Base-by-base conservation (phyloP, 1,140 invertebrate genomes). In the Drosophila willistoni region DNA sequence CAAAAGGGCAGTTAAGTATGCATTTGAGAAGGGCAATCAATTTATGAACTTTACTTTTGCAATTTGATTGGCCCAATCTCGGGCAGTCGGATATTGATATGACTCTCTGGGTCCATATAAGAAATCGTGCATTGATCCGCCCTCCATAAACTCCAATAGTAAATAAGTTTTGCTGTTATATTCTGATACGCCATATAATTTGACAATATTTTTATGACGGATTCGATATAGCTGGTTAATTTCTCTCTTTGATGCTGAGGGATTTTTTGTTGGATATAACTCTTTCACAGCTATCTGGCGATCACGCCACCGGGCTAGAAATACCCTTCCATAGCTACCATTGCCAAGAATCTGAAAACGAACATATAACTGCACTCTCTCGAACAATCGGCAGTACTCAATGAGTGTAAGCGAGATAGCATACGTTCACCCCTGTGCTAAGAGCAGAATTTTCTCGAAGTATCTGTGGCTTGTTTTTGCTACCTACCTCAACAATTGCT, bases 61-160 rank as follows among this genome's bases (percentile, higher is more conserved):
- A 94, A 97, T 98, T 91, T 99, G 98, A 36, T 97, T 93, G 9
- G 96, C 95, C 98, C 98, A 99, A 87, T 96, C 98, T 93, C 99
- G 96, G 2, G 98, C 98, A 94, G 99, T 98, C 41, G 96, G 96
- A 42, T 96, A 94, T 54, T 12, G 34, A 95, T 96, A 92, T 99
- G 99, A 63, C 93, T 93, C 22, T 95, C 94, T 77, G 95, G 94
- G 10, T 36, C 14, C 95, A 93, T 99, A 97, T 14, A 99, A 93
- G 54, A 98, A 96, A 93, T 98, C 97, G 91, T 98, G 97, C 9
- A 99, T 93, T 10, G 98, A 98, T 55, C 98, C 98, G 68, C 97
- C 97, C 93, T 99, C 98, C 1, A 98, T 98, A 94, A 97, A 99
- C 92, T 99, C 98, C 97, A 99, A 98, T n/a, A 99, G 96, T 65